Conservation (phyloP, 2,113 vertebrate genomes). For the Blennius ocellaris region DNA sequence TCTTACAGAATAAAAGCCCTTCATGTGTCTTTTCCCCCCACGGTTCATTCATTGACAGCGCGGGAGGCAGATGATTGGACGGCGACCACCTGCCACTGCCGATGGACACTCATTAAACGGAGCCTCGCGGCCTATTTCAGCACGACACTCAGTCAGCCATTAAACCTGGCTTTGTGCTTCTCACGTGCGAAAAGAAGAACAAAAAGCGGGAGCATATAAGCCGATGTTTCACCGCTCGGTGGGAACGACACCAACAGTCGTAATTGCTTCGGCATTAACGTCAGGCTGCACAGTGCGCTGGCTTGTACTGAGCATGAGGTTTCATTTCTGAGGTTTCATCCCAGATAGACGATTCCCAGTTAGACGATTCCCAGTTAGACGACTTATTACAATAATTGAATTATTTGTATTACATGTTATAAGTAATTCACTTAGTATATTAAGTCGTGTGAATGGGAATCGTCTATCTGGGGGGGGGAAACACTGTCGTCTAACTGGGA, state of each 20-base stretch:
- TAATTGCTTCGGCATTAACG: too few species aligned
- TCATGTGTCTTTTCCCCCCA: slow-evolving; percentile 14
- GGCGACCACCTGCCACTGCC: slow-evolving; percentile 11
- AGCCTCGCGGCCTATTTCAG: slow-evolving; percentile 26
- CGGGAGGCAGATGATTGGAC: slow-evolving; percentile 40
- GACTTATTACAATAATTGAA: too few species aligned
- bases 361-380: too few species aligned
- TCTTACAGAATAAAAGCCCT: slow-evolving; percentile 26
- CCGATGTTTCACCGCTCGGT: slow-evolving; percentile 2
- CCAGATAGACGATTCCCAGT: too few species aligned
- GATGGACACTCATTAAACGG: slow-evolving; percentile 57
- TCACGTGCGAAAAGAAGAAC: neutral
- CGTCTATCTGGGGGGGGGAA: too few species aligned
- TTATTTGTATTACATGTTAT: too few species aligned
- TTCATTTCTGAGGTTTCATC: too few species aligned
- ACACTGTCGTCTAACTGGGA: too few species aligned
- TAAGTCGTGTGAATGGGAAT: too few species aligned
- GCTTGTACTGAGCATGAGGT: too few species aligned
- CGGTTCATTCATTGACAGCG: slow-evolving; percentile 57
- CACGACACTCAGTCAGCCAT: slow-evolving; percentile 16
- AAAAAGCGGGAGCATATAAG: slow-evolving; percentile 3
- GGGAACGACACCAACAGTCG: slow-evolving; percentile 21
- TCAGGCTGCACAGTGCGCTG: too few species aligned
- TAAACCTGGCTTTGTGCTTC: slow-evolving; percentile 25
- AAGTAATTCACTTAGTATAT: too few species aligned